A percentile compares a stretch with the other conserved stretches of the same genome.
These are phyloP conservation scores for Drosophila fuyamai DNA, from an alignment of 1,140 invertebrate species.

Conservation along the genomic window DNA sequence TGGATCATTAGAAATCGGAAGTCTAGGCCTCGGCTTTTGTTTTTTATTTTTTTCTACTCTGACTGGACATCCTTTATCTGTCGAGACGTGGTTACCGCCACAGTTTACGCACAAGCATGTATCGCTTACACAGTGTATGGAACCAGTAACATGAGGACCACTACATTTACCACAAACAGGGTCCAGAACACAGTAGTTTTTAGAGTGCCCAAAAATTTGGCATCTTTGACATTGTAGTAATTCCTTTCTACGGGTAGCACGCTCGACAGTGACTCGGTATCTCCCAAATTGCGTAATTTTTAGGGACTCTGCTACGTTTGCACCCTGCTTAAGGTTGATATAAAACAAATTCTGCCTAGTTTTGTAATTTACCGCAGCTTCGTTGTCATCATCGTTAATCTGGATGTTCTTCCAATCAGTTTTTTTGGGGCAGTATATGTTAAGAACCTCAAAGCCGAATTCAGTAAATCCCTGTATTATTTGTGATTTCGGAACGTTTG, in stretches of 20 bases:
- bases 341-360: neutral
- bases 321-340: neutral
- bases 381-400: slow-evolving; percentile 2
- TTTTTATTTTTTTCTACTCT: no score
- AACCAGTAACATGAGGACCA: neutral
- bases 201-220: slow-evolving; percentile 32
- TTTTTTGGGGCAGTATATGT: slow-evolving; percentile 28
- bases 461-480: slow-evolving; percentile 7
- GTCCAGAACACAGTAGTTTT: slow-evolving; percentile 22
- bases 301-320: neutral
- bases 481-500: slow-evolving; percentile 11
- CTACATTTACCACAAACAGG: slow-evolving; percentile 1
- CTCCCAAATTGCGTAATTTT: neutral
- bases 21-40: no score
- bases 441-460: no score
- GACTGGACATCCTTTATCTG: no score
- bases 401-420: slow-evolving; percentile 9
- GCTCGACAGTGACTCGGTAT: no score
- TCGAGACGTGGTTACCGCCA: no score
- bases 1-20: no score
- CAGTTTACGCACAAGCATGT: no score
- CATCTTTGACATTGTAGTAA: slow-evolving; percentile 26
- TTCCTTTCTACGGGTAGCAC: slow-evolving; percentile 12
- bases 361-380: slow-evolving; percentile 1
- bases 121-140: neutral